These are phyloP conservation scores for Pterocles orientalis DNA, from an alignment of 2,113 vertebrate genomes.

Conservation along the genomic window DNA sequence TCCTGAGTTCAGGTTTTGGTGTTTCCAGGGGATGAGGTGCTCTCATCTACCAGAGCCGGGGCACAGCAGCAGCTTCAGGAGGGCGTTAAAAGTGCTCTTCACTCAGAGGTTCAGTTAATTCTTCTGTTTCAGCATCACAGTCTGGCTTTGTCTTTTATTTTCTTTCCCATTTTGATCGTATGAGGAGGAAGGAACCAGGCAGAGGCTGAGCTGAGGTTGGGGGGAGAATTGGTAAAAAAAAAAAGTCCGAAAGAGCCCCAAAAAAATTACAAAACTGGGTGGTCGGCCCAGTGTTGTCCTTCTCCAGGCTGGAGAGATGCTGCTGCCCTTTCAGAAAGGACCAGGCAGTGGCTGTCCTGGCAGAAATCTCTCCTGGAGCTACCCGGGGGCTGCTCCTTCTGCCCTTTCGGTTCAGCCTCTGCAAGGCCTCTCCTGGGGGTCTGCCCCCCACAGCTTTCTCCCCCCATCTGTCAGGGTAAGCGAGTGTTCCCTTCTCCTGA, in stretches of 20 bases:
- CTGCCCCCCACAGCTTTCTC: not conserved
- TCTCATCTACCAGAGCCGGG: accelerated
- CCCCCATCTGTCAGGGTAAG: not conserved
- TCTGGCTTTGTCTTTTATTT: not conserved
- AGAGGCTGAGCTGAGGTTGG: not conserved
- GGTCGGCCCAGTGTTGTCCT: too few species aligned
- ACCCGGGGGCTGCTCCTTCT: accelerated
- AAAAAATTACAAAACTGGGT: not conserved
- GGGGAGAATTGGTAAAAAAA: not conserved
- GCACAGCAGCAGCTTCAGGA: accelerated
- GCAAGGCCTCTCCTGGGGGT: not conserved
- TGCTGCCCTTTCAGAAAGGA: not conserved
- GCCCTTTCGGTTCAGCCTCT: not conserved
- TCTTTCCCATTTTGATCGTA: not conserved
- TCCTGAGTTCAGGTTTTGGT: not conserved
- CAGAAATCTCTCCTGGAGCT: not conserved
- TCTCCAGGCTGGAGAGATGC: not conserved
- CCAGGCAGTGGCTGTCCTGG: not conserved
- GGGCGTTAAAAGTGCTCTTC: not conserved
- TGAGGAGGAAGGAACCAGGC: not conserved
- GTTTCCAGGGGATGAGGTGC: not conserved
- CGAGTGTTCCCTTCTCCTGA: not conserved
- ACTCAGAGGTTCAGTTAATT: not conserved
- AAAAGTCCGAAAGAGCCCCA: not conserved
- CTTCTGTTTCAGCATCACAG: not conserved